Evolutionary conservation across 1,140 invertebrate genomes (phyloP).

Genomic region (Phymorhynchus buccinoides): DNA sequence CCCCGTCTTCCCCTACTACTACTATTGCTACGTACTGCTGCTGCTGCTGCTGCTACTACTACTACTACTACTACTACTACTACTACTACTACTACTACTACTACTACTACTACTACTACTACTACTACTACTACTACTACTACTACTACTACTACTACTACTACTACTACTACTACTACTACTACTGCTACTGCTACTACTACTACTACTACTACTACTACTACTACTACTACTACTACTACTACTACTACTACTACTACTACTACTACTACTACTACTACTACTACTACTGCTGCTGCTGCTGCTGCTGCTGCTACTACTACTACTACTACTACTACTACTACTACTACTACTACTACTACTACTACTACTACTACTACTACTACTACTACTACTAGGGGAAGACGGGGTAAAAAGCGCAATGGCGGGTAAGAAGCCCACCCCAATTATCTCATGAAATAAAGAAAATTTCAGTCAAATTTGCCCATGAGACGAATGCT

Average conservation of each 20-base stretch:
- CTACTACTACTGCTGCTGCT: constrained; percentile 30
- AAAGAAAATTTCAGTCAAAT: no score
- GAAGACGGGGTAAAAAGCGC: no score
- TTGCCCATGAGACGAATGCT: no score
- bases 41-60: constrained; percentile 19
- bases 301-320: constrained; percentile 17
- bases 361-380: constrained; percentile 39
- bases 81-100: constrained; percentile 43
- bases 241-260: constrained; percentile 35
- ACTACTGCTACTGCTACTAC: constrained; percentile 33
- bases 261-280: constrained; percentile 39
- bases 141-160: constrained; percentile 26
- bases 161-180: constrained; percentile 31
- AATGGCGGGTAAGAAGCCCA: no score
- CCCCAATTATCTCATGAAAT: no score
- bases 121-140: background rate
- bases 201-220: constrained; percentile 40
- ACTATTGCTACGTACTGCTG: constrained; percentile 34
- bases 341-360: constrained; percentile 35
- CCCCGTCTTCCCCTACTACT: constrained; percentile 38
- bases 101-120: constrained; percentile 20
- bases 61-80: constrained; percentile 23
- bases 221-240: constrained; percentile 39
- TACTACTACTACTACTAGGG: no score
- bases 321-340: constrained; percentile 28